Conservation (phyloP, 2,888 invertebrate species). For the Drosophila picticornis region DNA sequence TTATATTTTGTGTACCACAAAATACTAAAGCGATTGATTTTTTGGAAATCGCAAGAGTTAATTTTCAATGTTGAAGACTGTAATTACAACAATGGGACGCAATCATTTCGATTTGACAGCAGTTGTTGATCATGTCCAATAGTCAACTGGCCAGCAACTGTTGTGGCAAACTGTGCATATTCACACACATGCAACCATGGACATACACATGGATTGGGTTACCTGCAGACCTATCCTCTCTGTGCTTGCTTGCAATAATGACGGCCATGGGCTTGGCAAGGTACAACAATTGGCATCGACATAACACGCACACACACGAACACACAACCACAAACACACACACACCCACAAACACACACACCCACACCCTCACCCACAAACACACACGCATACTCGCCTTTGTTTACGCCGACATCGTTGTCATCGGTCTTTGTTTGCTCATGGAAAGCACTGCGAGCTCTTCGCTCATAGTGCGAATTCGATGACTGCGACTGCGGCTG, state of each 20-base stretch:
- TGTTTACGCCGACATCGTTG: slow-evolving; percentile 52
- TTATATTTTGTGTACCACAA: background rate
- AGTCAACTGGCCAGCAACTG: slow-evolving; percentile 38
- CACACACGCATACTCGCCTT: slow-evolving; percentile 43
- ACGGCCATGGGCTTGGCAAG: slow-evolving; percentile 34
- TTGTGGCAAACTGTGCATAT: slow-evolving; percentile 32
- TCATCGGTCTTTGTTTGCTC: slow-evolving; percentile 40
- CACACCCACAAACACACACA: slow-evolving; percentile 8
- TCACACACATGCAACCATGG: background rate
- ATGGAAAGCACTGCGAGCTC: slow-evolving; percentile 12
- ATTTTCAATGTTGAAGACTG: background rate
- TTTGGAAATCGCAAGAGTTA: background rate
- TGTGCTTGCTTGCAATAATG: slow-evolving; percentile 17
- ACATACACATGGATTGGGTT: slow-evolving; percentile 7
- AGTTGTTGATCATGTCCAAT: slow-evolving; percentile 27
- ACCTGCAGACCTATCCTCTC: slow-evolving; percentile 4
- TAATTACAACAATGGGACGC: slow-evolving; percentile 19
- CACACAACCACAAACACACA: slow-evolving; percentile 4
- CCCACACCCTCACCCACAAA: no score
- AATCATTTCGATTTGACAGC: slow-evolving; percentile 31
- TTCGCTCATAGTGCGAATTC: slow-evolving; percentile 46
- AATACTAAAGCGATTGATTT: background rate
- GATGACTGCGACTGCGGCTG: slow-evolving; percentile 62
- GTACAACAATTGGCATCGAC: slow-evolving; percentile 2
- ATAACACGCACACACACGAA: slow-evolving; percentile 7